These are phyloP conservation scores for human DNA, from an alignment of 2,113 vertebrate species.

Conservation along the genomic window DNA sequence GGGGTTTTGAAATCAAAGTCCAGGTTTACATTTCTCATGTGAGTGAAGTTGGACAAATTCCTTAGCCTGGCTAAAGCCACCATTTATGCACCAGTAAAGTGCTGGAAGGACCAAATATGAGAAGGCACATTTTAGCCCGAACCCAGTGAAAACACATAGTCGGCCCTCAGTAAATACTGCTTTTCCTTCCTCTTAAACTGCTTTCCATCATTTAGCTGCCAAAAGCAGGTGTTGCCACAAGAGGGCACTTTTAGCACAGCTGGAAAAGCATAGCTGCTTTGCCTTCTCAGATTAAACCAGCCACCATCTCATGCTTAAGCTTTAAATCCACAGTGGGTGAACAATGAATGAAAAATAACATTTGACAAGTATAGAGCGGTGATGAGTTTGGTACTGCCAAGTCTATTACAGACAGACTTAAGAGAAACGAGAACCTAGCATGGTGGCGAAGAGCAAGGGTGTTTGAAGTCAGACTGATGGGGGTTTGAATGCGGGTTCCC, in stretches of 20 bases:
- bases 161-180: background rate
- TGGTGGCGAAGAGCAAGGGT: background rate
- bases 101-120: background rate
- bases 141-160: background rate
- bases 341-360: background rate
- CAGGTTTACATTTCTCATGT: background rate
- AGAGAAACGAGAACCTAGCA: background rate
- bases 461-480: background rate
- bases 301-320: background rate
- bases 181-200: background rate
- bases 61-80: background rate
- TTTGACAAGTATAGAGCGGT: background rate
- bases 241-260: conserved; percentile 22
- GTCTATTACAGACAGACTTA: background rate
- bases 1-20: background rate
- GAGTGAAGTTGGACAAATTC: background rate
- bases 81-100: background rate
- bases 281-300: background rate
- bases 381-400: background rate
- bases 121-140: background rate
- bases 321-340: background rate
- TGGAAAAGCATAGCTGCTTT: background rate
- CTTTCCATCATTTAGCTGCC: background rate
- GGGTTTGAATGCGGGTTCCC: background rate
- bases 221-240: background rate